A percentile compares a stretch with the other conserved stretches of the same genome.
Evolutionary conservation across 1,140 invertebrate species (phyloP).

Genomic region (Brachionus angularis): DNA sequence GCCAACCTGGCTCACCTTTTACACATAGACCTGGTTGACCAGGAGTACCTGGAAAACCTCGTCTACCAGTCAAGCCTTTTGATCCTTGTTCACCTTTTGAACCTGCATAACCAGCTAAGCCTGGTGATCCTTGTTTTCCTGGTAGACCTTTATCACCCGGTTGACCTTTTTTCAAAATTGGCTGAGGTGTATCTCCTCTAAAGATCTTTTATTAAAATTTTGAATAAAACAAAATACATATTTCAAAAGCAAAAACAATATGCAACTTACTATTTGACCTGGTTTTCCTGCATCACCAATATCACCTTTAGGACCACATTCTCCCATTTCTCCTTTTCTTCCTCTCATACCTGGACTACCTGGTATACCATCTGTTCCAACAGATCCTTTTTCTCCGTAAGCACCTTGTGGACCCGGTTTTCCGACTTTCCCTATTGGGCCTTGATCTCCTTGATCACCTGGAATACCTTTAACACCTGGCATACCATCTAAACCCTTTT

Average conservation of each 20-base stretch:
- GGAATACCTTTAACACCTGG: background rate
- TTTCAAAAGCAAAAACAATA: too few relatives aligned
- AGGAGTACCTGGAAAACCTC: slow-evolving; percentile 31
- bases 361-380: background rate
- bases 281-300: too few relatives aligned
- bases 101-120: background rate
- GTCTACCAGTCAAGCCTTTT: slow-evolving; percentile 12
- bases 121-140: slow-evolving; percentile 10
- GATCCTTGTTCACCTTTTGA: slow-evolving; percentile 2
- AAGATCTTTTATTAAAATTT: background rate
- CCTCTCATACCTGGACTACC: background rate
- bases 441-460: background rate
- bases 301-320: background rate
- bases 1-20: slow-evolving; percentile 10
- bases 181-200: background rate
- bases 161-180: slow-evolving; percentile 8
- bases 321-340: background rate
- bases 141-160: background rate
- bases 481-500: background rate
- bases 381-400: background rate
- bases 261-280: slow-evolving; percentile 28
- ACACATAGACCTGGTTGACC: slow-evolving; percentile 8
- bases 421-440: too few relatives aligned
- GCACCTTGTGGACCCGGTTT: too few relatives aligned
- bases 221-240: too few relatives aligned